phyloP scores from a whole-genome alignment of 2,888 invertebrate species.

The Tetheella fluctuosa region DNA sequence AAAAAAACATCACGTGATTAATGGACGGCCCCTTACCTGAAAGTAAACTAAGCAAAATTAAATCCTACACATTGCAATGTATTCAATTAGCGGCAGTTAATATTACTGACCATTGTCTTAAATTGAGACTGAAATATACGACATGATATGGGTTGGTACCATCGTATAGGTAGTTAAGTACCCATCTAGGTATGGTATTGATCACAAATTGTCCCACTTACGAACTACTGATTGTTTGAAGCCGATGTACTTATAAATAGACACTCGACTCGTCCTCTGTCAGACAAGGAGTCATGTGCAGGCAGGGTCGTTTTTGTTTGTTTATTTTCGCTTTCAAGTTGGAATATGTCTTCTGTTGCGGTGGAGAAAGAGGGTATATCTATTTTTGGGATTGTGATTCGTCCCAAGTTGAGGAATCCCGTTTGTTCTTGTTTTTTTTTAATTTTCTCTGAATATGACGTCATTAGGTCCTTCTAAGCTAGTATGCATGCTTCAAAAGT shows the following conservation, averaged over 20 bases:
- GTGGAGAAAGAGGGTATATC: background rate
- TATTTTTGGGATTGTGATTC: background rate
- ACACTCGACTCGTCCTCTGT: background rate
- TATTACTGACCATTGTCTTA: background rate
- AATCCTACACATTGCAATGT: background rate
- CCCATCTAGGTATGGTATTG: background rate
- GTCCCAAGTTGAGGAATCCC: background rate
- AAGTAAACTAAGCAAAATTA: background rate
- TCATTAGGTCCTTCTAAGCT: too few species aligned
- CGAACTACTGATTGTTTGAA: background rate
- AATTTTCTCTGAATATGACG: background rate
- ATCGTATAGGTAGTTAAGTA: background rate
- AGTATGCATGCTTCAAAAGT: too few species aligned
- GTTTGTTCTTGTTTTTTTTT: background rate
- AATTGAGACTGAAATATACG: background rate
- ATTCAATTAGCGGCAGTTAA: background rate
- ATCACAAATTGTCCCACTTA: background rate
- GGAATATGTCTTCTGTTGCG: background rate
- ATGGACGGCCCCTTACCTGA: background rate
- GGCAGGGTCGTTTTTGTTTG: constrained; percentile 6
- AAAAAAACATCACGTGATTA: too few species aligned
- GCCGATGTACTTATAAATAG: constrained; percentile 5
- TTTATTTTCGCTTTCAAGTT: constrained; percentile 3
- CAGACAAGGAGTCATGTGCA: constrained; percentile 5
- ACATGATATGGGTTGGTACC: background rate